Evolutionary conservation across 2,797 vertebrate genomes (phyloP).

Genomic region (Spinibarbus caldwelli): DNA sequence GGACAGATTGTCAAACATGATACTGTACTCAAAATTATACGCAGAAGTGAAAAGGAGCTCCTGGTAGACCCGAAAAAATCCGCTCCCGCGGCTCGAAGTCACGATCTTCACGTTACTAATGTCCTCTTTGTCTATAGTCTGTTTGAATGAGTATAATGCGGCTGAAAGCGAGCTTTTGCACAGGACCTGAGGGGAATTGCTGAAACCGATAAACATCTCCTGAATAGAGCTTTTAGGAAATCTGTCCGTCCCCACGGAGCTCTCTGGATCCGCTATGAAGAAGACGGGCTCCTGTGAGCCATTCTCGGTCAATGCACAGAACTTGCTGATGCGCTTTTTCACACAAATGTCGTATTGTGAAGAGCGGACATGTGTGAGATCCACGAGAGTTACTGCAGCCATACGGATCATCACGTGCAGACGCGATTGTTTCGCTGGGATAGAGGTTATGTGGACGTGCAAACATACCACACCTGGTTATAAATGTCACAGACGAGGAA

Average conservation of each 20-base stretch:
- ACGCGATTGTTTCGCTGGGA: neutral
- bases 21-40: constrained; percentile 82
- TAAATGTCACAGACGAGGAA: constrained; percentile 24
- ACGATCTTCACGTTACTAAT: constrained; percentile 76
- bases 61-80: constrained; percentile 75
- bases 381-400: constrained; percentile 81
- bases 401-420: constrained; percentile 62
- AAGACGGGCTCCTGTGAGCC: constrained; percentile 69
- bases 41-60: constrained; percentile 83
- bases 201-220: constrained; percentile 49
- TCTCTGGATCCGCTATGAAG: constrained; percentile 70
- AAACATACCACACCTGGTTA: constrained; percentile 7
- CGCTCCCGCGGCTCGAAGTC: constrained; percentile 73
- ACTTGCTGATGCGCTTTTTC: constrained; percentile 60
- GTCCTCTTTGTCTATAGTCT: constrained; percentile 79
- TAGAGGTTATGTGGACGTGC: neutral
- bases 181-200: constrained; percentile 70
- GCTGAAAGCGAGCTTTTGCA: constrained; percentile 70
- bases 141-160: constrained; percentile 83
- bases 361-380: constrained; percentile 74
- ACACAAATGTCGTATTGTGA: constrained; percentile 55
- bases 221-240: constrained; percentile 54
- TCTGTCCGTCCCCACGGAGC: constrained; percentile 38
- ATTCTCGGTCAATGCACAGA: constrained; percentile 49
- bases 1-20: constrained; percentile 44